phyloP scores from a whole-genome alignment of 2,888 invertebrate genomes.

The Microplitis deprimator region DNA sequence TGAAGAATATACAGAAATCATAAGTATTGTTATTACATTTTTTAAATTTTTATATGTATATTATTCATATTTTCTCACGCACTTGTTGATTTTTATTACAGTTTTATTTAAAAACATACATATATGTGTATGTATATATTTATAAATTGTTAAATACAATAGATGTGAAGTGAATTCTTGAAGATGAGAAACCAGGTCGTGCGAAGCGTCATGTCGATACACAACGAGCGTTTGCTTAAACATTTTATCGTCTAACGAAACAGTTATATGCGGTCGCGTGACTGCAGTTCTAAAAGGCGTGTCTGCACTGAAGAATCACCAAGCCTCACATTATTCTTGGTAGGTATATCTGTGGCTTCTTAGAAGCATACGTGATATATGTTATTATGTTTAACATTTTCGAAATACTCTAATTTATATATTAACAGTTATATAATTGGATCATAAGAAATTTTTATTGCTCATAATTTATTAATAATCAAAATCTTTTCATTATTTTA shows the following conservation, averaged over 20 bases:
- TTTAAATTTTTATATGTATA: not conserved
- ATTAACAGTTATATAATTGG: not conserved
- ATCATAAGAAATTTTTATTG: not conserved
- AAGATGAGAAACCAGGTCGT: conserved; percentile 36
- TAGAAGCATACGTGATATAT: conserved; percentile 5
- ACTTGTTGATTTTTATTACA: conserved; percentile 10
- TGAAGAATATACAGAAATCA: not conserved
- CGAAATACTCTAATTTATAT: conserved; percentile 1
- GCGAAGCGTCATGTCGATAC: conserved; percentile 36
- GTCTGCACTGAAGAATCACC: conserved; percentile 20
- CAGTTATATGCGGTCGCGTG: conserved; percentile 43
- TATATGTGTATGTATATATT: conserved; percentile 1
- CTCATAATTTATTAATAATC: not conserved
- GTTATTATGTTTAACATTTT: not conserved
- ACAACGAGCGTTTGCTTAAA: conserved; percentile 29
- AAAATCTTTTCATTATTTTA: not conserved
- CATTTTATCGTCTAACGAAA: conserved; percentile 43
- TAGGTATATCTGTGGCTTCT: conserved; percentile 1
- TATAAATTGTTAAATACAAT: conserved; percentile 5
- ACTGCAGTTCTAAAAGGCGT: conserved; percentile 40
- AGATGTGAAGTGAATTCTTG: conserved; percentile 29
- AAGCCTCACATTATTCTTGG: conserved; percentile 22
- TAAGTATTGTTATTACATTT: not conserved
- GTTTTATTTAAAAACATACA: not conserved
- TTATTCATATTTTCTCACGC: conserved; percentile 13